phyloP scores from a whole-genome alignment of 1,140 invertebrate genomes.

The Orius insidiosus region DNA sequence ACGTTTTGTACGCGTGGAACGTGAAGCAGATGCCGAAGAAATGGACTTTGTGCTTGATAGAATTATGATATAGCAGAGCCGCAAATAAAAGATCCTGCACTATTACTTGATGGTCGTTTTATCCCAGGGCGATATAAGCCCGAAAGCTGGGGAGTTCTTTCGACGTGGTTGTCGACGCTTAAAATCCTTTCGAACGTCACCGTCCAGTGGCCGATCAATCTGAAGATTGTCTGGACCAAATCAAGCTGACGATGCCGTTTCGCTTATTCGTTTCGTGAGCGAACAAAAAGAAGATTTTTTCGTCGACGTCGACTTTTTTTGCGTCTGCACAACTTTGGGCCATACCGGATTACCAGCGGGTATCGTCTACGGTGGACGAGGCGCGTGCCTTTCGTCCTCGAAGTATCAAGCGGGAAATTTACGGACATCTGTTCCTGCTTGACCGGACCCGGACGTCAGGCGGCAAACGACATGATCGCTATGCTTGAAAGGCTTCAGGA shows the following conservation, averaged over 20 bases:
- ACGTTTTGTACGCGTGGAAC: not conserved
- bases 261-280: no score
- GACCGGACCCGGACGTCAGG: not conserved
- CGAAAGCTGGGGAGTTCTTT: conserved; percentile 3
- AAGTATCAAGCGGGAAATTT: not conserved
- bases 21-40: not conserved
- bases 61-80: conserved; percentile 1
- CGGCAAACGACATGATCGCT: conserved; percentile 1
- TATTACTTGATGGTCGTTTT: not conserved
- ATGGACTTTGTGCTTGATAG: conserved; percentile 5
- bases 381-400: conserved; percentile 6
- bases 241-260: no score
- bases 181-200: conserved; percentile 1
- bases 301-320: not conserved
- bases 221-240: no score
- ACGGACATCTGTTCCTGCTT: conserved; percentile 5
- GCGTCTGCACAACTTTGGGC: not conserved
- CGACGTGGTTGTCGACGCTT: conserved; percentile 1
- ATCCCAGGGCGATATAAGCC: not conserved
- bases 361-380: conserved; percentile 6
- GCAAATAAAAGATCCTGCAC: not conserved
- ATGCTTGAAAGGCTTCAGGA: conserved; percentile 3
- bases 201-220: no score
- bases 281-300: no score
- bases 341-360: not conserved